phyloP scores from a whole-genome alignment of 2,797 vertebrate genomes.

The Malacoctenus gilli region DNA sequence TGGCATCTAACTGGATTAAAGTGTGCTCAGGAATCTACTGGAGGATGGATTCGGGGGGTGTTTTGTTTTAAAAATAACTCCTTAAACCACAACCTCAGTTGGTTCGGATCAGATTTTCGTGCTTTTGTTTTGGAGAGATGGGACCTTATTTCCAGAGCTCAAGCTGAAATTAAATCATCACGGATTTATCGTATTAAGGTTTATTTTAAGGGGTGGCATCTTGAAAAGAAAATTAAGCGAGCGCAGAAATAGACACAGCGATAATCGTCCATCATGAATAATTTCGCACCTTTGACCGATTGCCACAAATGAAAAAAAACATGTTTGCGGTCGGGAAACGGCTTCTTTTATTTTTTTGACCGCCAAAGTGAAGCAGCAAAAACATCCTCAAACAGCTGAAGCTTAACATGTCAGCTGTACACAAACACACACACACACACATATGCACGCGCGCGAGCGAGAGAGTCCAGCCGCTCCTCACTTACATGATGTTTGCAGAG shows the following conservation, averaged over 20 bases:
- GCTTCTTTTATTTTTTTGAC: too few species aligned
- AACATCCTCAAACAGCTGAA: too few species aligned
- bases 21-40: too few species aligned
- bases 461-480: conserved; percentile 3
- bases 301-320: conserved; percentile 3
- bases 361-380: too few species aligned
- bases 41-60: conserved; percentile 15
- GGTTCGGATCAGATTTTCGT: conserved; percentile 7
- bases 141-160: neutral
- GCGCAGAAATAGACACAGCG: neutral
- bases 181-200: too few species aligned
- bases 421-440: too few species aligned
- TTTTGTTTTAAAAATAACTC: conserved; percentile 26
- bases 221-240: neutral
- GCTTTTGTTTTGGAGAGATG: neutral
- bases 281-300: neutral
- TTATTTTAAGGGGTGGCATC: neutral
- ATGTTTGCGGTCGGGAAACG: too few species aligned
- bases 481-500: conserved; percentile 28
- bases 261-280: neutral
- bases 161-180: too few species aligned
- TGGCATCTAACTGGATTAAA: conserved; percentile 15
- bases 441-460: too few species aligned
- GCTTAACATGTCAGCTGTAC: too few species aligned
- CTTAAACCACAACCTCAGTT: neutral